Percentiles rank a stretch among this genome's conserved stretches.
Conservation (phyloP, 2,888 invertebrate species). For the Abrostola triplasia region DNA sequence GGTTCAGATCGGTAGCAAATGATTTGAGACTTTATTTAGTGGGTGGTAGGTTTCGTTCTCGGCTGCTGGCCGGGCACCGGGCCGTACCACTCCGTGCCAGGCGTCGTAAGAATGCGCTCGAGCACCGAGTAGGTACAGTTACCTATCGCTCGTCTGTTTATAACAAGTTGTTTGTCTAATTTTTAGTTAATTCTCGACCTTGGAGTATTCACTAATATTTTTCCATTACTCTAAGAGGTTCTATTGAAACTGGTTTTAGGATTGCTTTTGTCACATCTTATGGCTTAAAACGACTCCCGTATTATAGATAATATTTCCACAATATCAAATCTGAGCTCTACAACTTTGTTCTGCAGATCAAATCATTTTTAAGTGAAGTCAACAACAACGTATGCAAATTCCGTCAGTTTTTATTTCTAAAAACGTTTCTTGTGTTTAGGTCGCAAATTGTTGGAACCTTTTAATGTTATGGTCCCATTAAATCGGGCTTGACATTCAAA, state of each 20-base stretch:
- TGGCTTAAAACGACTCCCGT: not conserved
- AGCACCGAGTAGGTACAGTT: slow-evolving; percentile 68
- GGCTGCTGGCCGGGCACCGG: slow-evolving; percentile 31
- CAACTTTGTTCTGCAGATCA: not conserved
- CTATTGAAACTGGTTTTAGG: slow-evolving; percentile 20
- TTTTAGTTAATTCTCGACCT: slow-evolving; percentile 50
- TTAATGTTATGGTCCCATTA: slow-evolving; percentile 28
- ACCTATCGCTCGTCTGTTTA: slow-evolving; percentile 46
- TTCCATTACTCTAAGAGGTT: slow-evolving; percentile 26
- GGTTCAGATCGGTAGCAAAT: slow-evolving; percentile 25
- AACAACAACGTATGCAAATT: no score
- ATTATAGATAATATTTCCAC: not conserved
- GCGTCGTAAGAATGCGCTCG: slow-evolving; percentile 75
- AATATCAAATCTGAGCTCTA: not conserved
- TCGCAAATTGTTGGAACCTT: slow-evolving; percentile 11
- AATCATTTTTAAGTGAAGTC: no score
- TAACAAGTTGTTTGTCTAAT: slow-evolving; percentile 49
- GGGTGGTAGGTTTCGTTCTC: slow-evolving; percentile 56
- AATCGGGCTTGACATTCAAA: slow-evolving; percentile 45
- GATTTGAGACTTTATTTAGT: slow-evolving; percentile 53
- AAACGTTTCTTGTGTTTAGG: slow-evolving; percentile 13
- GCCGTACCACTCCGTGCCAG: slow-evolving; percentile 81
- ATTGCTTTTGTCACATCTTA: slow-evolving; percentile 11
- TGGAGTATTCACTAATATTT: slow-evolving; percentile 38
- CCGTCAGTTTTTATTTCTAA: slow-evolving; percentile 12